A percentile compares a stretch with the other conserved stretches of the same genome.
Evolutionary conservation across 1,140 invertebrate species (phyloP).

Genomic region (Sitobion miscanthi): DNA sequence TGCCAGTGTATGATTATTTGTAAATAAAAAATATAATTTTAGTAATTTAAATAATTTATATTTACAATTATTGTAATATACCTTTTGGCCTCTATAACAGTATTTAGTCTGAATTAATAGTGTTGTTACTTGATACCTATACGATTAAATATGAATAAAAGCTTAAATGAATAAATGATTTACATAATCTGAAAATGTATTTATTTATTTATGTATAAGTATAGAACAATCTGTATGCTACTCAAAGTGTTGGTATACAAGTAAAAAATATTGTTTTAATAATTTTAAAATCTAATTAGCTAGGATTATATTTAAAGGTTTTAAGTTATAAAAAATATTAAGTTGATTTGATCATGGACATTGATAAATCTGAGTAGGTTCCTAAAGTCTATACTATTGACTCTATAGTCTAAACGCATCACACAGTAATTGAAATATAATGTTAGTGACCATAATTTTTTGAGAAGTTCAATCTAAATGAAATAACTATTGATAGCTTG

Average conservation of each 20-base stretch:
- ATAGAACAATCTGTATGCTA: neutral
- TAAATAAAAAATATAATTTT: neutral
- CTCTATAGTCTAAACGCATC: neutral
- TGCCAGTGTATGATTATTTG: neutral
- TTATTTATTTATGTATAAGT: neutral
- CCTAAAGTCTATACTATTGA: neutral
- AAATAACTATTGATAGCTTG: slow-evolving; percentile 35
- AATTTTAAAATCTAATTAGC: neutral
- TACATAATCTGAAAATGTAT: neutral
- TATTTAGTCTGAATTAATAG: neutral
- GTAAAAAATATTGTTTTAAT: neutral
- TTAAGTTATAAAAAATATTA: slow-evolving; percentile 5
- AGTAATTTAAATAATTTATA: neutral
- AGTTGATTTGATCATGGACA: neutral
- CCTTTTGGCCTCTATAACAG: neutral
- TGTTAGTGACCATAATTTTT: neutral
- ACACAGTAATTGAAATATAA: neutral
- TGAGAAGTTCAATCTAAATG: neutral
- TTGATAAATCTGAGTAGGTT: neutral
- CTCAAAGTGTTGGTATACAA: neutral
- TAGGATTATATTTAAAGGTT: neutral
- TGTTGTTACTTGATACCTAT: neutral
- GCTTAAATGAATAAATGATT: too few relatives aligned
- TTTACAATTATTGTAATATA: neutral
- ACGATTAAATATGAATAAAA: neutral